Percentiles rank a stretch among this genome's conserved stretches.
Evolutionary conservation across 2,888 invertebrate species (phyloP).

Genomic region (Nomada ruficornis): DNA sequence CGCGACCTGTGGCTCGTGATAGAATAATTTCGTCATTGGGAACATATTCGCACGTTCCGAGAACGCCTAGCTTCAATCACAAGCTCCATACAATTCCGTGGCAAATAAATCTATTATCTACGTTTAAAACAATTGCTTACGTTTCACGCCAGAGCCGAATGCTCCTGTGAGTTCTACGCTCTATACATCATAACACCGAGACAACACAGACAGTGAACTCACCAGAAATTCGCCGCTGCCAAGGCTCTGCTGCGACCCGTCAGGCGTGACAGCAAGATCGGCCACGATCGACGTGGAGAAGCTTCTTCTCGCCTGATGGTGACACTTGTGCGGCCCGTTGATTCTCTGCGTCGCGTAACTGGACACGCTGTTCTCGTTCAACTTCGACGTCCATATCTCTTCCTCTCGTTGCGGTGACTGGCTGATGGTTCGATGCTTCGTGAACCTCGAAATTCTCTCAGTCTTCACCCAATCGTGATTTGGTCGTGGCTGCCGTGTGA

Average conservation of each 20-base stretch:
- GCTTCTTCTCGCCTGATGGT: slow-evolving; percentile 78
- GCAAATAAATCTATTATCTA: not conserved
- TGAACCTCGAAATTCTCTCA: slow-evolving; percentile 77
- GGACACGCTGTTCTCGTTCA: slow-evolving; percentile 70
- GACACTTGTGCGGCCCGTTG: slow-evolving; percentile 73
- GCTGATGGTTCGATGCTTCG: slow-evolving; percentile 78
- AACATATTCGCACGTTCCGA: not conserved
- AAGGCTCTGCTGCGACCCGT: slow-evolving; percentile 80
- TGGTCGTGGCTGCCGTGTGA: slow-evolving; percentile 78
- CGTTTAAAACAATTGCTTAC: not conserved
- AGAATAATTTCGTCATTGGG: slow-evolving; percentile 39
- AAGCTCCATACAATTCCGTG: no score
- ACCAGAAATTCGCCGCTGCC: slow-evolving; percentile 80
- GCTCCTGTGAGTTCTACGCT: not conserved
- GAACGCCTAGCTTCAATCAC: not conserved
- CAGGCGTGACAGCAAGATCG: slow-evolving; percentile 77
- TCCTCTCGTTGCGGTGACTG: slow-evolving; percentile 77
- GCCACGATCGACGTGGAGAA: slow-evolving; percentile 80
- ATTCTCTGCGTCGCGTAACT: slow-evolving; percentile 74
- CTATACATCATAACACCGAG: slow-evolving; percentile 50
- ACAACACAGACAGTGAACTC: slow-evolving; percentile 64
- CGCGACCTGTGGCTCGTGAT: slow-evolving; percentile 37
- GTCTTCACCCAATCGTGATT: slow-evolving; percentile 81
- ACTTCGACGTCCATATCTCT: slow-evolving; percentile 77
- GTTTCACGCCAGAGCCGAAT: not conserved